Conservation (phyloP, 2,113 vertebrate species). For the Anoplopoma fimbria region DNA sequence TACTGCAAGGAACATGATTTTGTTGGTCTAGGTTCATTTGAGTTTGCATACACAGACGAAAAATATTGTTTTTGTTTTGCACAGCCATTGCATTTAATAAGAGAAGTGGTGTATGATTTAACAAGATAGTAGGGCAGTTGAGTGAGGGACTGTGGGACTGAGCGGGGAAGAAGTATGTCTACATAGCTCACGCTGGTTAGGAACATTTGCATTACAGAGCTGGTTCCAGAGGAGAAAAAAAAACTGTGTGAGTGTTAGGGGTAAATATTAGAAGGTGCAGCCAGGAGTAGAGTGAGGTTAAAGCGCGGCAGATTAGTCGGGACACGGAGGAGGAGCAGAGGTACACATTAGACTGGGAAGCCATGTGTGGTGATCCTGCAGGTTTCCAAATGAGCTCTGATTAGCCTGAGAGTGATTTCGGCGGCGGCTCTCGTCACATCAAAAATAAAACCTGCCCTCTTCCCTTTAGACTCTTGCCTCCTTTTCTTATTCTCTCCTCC, state of each 20-base stretch:
- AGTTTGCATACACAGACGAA: conserved; percentile 15
- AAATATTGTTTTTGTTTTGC: conserved; percentile 29
- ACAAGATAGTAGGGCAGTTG: conserved; percentile 40
- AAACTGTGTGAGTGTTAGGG: conserved; percentile 55
- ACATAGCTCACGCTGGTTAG: conserved; percentile 61
- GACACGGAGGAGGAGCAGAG: conserved; percentile 58
- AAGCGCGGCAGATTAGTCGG: conserved; percentile 67
- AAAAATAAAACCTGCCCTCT: conserved; percentile 54
- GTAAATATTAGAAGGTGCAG: conserved; percentile 78
- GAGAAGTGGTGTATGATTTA: conserved; percentile 33
- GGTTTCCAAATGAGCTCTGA: conserved; percentile 77
- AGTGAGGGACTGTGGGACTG: conserved; percentile 18
- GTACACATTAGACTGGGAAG: conserved; percentile 74
- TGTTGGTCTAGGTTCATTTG: conserved; percentile 21
- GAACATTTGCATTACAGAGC: conserved; percentile 59
- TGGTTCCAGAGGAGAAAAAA: conserved; percentile 60
- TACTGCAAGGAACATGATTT: not conserved
- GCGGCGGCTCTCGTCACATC: conserved; percentile 74
- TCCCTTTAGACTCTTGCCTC: conserved; percentile 47
- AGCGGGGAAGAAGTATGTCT: conserved; percentile 30
- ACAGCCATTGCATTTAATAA: conserved; percentile 12
- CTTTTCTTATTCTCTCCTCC: conserved; percentile 22
- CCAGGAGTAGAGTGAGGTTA: conserved; percentile 66
- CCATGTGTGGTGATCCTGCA: conserved; percentile 80
- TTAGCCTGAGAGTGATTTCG: conserved; percentile 80